phyloP scores from a whole-genome alignment of 1,140 invertebrate genomes.

The Eriosoma lanigerum region DNA sequence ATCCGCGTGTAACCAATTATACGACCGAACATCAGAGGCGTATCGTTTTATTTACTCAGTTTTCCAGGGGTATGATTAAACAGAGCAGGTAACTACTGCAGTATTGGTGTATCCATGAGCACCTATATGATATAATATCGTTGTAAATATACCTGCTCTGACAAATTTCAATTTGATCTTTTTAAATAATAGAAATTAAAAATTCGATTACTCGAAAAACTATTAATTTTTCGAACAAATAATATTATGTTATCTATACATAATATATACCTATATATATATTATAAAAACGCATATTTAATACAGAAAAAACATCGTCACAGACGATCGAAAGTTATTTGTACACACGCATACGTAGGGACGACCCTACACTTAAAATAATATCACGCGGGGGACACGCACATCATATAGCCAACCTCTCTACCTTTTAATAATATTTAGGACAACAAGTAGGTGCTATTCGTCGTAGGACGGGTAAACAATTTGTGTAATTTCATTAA shows the following conservation, averaged over 20 bases:
- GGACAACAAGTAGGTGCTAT: background rate
- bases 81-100: too few species aligned
- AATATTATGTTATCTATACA: background rate
- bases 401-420: background rate
- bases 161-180: background rate
- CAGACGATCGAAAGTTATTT: constrained; percentile 9
- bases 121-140: background rate
- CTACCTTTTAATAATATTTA: constrained; percentile 26
- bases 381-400: constrained; percentile 1
- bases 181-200: background rate
- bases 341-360: background rate
- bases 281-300: constrained; percentile 10
- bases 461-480: background rate
- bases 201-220: background rate
- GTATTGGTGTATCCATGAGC: too few species aligned
- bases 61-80: background rate
- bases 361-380: constrained; percentile 35
- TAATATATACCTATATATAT: too few species aligned
- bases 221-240: background rate
- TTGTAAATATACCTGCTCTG: too few species aligned
- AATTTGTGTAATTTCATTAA: constrained; percentile 31
- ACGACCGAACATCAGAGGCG: background rate
- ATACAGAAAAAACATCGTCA: constrained; percentile 37
- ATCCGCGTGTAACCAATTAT: background rate
- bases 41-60: background rate